Evolutionary conservation across 2,113 vertebrate genomes (phyloP).

Genomic region (Coregonus clupeaformis): DNA sequence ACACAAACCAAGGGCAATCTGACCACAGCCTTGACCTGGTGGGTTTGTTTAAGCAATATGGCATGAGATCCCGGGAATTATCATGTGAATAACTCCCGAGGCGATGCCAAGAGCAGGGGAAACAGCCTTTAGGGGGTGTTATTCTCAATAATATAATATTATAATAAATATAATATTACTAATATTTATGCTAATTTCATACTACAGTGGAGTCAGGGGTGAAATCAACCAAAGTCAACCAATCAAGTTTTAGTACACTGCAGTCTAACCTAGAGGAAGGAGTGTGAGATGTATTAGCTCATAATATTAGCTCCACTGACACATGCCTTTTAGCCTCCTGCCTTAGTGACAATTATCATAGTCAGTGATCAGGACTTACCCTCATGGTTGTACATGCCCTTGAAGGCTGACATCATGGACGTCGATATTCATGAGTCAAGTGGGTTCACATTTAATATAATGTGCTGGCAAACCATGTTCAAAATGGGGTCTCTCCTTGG

Average conservation of each 20-base stretch:
- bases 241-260: background rate
- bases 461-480: slow-evolving; percentile 24
- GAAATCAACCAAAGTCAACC: background rate
- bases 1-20: slow-evolving; percentile 23
- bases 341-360: slow-evolving; percentile 15
- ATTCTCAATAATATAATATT: too few relatives aligned
- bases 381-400: slow-evolving; percentile 33
- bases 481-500: slow-evolving; percentile 30
- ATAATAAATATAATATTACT: too few relatives aligned
- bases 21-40: background rate
- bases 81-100: too few relatives aligned
- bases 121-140: too few relatives aligned
- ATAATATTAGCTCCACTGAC: too few relatives aligned
- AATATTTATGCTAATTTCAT: background rate
- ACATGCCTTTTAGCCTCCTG: too few relatives aligned
- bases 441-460: slow-evolving; percentile 34
- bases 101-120: too few relatives aligned
- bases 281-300: too few relatives aligned
- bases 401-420: slow-evolving; percentile 35
- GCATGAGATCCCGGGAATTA: too few relatives aligned
- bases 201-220: background rate
- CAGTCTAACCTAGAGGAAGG: background rate
- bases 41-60: background rate
- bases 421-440: slow-evolving; percentile 48
- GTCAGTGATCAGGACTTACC: slow-evolving; percentile 6